These are phyloP conservation scores for Neoaliturus tenellus DNA, from an alignment of 2,888 invertebrate species.

Conservation along the genomic window DNA sequence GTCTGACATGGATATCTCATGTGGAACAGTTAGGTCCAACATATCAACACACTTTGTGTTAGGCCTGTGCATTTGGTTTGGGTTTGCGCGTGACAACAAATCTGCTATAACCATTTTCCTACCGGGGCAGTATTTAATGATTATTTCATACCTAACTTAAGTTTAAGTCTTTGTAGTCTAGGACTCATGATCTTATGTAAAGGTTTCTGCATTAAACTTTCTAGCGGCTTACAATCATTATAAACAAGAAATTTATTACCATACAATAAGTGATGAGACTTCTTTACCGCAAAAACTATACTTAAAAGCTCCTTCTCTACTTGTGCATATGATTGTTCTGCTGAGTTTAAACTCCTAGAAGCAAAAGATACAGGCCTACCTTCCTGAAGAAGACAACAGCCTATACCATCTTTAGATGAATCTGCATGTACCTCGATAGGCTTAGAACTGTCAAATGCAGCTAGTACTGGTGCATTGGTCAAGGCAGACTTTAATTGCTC, in stretches of 20 bases:
- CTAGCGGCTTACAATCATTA: constrained; percentile 57
- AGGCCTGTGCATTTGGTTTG: too few species aligned
- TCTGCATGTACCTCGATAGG: constrained; percentile 68
- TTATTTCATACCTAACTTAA: constrained; percentile 56
- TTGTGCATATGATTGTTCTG: constrained; percentile 70
- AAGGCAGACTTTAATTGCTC: constrained; percentile 57
- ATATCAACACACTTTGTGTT: too few species aligned
- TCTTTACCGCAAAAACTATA: constrained; percentile 68
- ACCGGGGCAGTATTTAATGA: constrained; percentile 65
- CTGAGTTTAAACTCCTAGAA: constrained; percentile 67
- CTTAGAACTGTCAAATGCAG: constrained; percentile 66
- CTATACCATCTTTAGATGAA: constrained; percentile 67
- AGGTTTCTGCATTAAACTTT: constrained; percentile 57
- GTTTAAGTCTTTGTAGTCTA: constrained; percentile 56
- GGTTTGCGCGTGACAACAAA: too few species aligned
- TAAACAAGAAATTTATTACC: constrained; percentile 57
- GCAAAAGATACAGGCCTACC: constrained; percentile 69
- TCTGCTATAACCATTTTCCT: constrained; percentile 66
- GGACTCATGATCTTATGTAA: constrained; percentile 54
- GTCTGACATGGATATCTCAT: constrained; percentile 63
- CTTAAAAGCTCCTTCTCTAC: constrained; percentile 71
- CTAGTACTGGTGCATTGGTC: constrained; percentile 64
- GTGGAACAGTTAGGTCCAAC: too few species aligned
- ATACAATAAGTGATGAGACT: constrained; percentile 69
- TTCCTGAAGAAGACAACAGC: constrained; percentile 69